Conservation (phyloP, 2,888 invertebrate species). For the Phragmatobia fuliginosa region DNA sequence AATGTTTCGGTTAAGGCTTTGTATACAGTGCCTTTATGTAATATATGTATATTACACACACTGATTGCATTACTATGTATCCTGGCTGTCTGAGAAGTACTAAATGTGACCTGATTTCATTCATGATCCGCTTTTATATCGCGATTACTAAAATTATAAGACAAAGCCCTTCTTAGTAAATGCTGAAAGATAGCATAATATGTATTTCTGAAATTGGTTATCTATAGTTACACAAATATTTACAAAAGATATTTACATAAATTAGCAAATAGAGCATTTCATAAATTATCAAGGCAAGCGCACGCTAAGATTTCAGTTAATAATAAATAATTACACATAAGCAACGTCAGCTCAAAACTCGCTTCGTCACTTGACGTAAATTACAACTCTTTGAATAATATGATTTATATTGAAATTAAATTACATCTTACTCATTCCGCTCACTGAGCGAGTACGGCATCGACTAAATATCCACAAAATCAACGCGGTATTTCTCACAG, state of each 20-base stretch:
- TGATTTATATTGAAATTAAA: conserved; percentile 43
- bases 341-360: background rate
- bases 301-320: background rate
- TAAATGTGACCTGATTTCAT: background rate
- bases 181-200: background rate
- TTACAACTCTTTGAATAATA: conserved; percentile 20
- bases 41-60: background rate
- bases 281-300: background rate
- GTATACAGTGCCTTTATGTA: background rate
- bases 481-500: conserved; percentile 58
- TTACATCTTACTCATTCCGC: conserved; percentile 35
- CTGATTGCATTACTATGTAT: background rate
- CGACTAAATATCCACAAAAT: conserved; percentile 58
- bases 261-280: background rate
- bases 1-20: background rate
- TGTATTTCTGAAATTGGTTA: background rate
- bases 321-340: background rate
- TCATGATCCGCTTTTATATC: background rate
- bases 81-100: background rate
- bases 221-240: too few relatives aligned
- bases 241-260: background rate
- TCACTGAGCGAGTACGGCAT: conserved; percentile 30
- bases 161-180: background rate
- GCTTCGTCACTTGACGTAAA: conserved; percentile 12
- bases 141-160: background rate